These are phyloP conservation scores for Drosophila yakuba DNA, from an alignment of 1,140 invertebrate species.

Conservation along the genomic window DNA sequence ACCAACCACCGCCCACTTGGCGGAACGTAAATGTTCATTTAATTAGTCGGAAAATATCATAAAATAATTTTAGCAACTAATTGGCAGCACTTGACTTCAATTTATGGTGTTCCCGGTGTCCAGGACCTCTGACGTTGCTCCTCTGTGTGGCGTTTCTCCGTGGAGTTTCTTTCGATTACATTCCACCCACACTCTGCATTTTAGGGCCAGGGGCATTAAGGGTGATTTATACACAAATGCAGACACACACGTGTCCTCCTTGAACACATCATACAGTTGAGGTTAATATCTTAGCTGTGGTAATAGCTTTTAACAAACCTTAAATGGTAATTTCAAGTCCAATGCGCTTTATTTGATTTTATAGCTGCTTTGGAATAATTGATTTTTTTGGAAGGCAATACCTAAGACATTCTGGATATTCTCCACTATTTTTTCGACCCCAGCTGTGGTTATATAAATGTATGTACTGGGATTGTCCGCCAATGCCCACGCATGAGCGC, in stretches of 20 bases:
- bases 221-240: conserved; percentile 67
- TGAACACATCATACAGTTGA: not conserved
- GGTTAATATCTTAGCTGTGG: not conserved
- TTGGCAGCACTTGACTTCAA: conserved; percentile 82
- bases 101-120: conserved; percentile 51
- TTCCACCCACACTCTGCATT: not conserved
- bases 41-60: conserved; percentile 78
- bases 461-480: conserved; percentile 20
- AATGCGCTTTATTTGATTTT: no score
- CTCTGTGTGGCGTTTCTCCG: not conserved
- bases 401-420: no score
- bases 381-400: no score
- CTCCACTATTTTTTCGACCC: not conserved
- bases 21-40: conserved; percentile 50
- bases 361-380: no score
- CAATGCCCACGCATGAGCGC: conserved; percentile 67
- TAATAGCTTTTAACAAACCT: no score
- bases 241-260: conserved; percentile 10
- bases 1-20: not conserved
- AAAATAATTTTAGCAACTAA: conserved; percentile 80
- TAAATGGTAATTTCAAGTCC: no score
- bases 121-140: conserved; percentile 8
- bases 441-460: conserved; percentile 8
- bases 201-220: conserved; percentile 54
- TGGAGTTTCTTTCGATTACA: conserved; percentile 6